A percentile compares a stretch with the other conserved stretches of the same genome.
Conservation (phyloP, 1,140 invertebrate species). For the Drosophila micromelanica region DNA sequence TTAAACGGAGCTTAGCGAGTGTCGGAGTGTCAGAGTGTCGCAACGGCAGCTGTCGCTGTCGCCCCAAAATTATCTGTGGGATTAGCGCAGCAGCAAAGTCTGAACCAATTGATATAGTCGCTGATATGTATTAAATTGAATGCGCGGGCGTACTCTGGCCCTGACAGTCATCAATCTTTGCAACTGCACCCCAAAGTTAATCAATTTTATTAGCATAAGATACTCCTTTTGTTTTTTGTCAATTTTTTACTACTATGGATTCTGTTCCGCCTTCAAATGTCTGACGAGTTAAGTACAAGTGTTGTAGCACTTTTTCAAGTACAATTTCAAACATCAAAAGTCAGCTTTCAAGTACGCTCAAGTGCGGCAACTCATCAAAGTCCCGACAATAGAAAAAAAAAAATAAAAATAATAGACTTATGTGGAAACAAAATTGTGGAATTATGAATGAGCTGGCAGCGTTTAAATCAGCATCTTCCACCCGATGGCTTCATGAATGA, state of each 20-base stretch:
- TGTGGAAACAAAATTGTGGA: slow-evolving; percentile 31
- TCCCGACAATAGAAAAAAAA: slow-evolving; percentile 31
- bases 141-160: slow-evolving; percentile 40
- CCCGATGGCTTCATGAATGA: slow-evolving; percentile 57
- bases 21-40: slow-evolving; percentile 35
- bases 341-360: slow-evolving; percentile 62
- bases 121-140: slow-evolving; percentile 46
- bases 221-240: slow-evolving; percentile 30
- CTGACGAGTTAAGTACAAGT: slow-evolving; percentile 46
- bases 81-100: slow-evolving; percentile 35
- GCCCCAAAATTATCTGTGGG: slow-evolving; percentile 43
- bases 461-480: slow-evolving; percentile 58
- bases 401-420: slow-evolving; percentile 28
- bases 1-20: slow-evolving; percentile 56
- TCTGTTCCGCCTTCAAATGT: slow-evolving; percentile 63
- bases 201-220: slow-evolving; percentile 75
- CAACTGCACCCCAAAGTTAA: slow-evolving; percentile 60
- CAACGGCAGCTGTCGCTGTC: slow-evolving; percentile 47
- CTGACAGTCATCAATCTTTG: slow-evolving; percentile 76
- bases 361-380: slow-evolving; percentile 81
- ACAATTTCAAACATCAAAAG: slow-evolving; percentile 72
- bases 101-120: slow-evolving; percentile 38
- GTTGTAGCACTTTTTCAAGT: slow-evolving; percentile 75
- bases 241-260: slow-evolving; percentile 17
- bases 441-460: slow-evolving; percentile 71